Evolutionary conservation across 2,113 vertebrate genomes (phyloP).

Genomic region (Aphyosemion australe): DNA sequence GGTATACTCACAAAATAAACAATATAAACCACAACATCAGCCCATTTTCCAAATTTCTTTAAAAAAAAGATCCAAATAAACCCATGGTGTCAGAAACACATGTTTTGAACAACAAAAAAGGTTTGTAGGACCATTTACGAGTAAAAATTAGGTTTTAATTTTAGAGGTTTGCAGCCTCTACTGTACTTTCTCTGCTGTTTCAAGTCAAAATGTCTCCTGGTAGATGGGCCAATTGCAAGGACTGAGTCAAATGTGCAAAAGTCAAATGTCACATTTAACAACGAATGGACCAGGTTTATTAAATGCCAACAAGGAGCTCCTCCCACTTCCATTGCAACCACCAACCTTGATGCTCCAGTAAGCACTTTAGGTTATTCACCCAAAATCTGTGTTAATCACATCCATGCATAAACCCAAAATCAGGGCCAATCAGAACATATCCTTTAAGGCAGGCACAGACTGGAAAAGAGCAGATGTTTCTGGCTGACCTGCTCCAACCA

Average conservation of each 20-base stretch:
- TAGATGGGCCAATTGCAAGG: not conserved
- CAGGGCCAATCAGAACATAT: slow-evolving; percentile 38
- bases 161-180: no score
- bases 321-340: slow-evolving; percentile 27
- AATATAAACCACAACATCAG: no score
- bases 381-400: slow-evolving; percentile 75
- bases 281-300: slow-evolving; percentile 24
- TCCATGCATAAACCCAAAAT: slow-evolving; percentile 48
- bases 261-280: not conserved
- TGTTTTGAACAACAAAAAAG: no score
- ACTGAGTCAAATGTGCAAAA: slow-evolving; percentile 7
- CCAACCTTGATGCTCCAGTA: slow-evolving; percentile 43
- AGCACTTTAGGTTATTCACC: slow-evolving; percentile 74
- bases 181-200: no score
- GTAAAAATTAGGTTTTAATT: no score
- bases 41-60: no score
- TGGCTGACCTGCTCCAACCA: slow-evolving; percentile 30
- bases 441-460: slow-evolving; percentile 2
- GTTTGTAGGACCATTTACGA: no score
- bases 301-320: slow-evolving; percentile 33
- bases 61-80: no score
- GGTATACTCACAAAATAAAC: no score
- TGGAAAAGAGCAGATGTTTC: slow-evolving; percentile 38
- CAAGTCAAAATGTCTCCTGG: not conserved
- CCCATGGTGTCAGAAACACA: no score